Evolutionary conservation across 2,797 vertebrate genomes (phyloP).

Genomic region (Capromys pilorides): DNA sequence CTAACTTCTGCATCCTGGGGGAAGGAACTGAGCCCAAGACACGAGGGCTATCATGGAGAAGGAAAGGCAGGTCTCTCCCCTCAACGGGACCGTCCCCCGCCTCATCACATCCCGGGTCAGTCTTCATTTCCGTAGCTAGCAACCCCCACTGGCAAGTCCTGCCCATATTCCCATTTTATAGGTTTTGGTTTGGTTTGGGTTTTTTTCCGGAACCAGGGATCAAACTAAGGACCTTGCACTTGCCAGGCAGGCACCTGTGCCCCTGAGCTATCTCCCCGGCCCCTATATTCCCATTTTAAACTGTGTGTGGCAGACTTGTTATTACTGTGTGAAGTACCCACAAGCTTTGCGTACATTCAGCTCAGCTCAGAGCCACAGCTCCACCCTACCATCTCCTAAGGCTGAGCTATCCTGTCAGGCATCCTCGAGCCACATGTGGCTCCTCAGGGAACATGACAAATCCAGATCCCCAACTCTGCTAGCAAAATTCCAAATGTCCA

Average conservation of each 20-base stretch:
- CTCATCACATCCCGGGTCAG: not conserved
- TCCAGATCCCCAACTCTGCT: not conserved
- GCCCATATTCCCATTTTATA: not conserved
- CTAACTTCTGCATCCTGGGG: not conserved
- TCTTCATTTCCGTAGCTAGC: conserved; percentile 2
- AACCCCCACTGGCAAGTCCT: not conserved
- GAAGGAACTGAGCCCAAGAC: not conserved
- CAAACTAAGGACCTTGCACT: too few relatives aligned
- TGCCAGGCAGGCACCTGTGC: too few relatives aligned
- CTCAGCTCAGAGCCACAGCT: not conserved
- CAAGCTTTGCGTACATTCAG: fast-evolving
- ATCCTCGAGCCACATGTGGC: not conserved
- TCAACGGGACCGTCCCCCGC: not conserved
- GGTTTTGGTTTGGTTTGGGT: too few relatives aligned
- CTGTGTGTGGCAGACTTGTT: not conserved
- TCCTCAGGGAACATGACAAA: conserved; percentile 20
- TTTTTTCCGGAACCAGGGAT: too few relatives aligned
- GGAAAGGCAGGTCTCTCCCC: not conserved
- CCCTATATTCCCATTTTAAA: not conserved
- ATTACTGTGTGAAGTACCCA: not conserved
- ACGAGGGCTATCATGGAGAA: not conserved
- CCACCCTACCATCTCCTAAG: not conserved
- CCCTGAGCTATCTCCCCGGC: too few relatives aligned
- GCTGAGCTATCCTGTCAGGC: not conserved
- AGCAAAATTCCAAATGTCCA: not conserved